Conservation (phyloP, 2,888 invertebrate species). For the Eurois occulta region DNA sequence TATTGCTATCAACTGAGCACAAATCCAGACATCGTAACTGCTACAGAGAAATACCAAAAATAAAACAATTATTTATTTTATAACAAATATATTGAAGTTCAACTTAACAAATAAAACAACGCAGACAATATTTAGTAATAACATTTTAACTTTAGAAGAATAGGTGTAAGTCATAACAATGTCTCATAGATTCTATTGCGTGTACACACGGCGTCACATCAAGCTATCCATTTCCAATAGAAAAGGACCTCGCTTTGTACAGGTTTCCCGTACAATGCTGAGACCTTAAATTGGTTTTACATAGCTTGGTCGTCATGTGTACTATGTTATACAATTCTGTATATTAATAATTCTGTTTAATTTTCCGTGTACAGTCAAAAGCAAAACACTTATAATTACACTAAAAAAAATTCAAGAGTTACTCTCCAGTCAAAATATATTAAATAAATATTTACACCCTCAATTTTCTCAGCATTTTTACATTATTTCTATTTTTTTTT, state of each 20-base stretch:
- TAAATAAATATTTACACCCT: too few species aligned
- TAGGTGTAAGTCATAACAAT: background rate
- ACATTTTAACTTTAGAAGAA: background rate
- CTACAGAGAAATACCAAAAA: slow-evolving; percentile 7
- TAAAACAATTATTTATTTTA: slow-evolving; percentile 38
- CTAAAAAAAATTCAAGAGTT: background rate
- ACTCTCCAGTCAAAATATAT: background rate
- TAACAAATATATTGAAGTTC: slow-evolving; percentile 62
- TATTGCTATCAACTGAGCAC: too few species aligned
- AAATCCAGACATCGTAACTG: too few species aligned
- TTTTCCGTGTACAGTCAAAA: background rate
- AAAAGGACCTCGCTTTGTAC: too few species aligned
- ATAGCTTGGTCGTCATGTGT: too few species aligned
- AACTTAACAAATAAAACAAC: slow-evolving; percentile 65
- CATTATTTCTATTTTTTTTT: too few species aligned
- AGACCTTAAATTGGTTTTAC: background rate
- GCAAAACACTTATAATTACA: background rate
- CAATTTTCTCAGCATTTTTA: too few species aligned
- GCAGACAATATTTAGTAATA: slow-evolving; percentile 14
- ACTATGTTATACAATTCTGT: background rate
- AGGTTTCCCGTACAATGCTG: background rate
- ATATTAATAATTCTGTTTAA: background rate
- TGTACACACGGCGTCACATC: background rate
- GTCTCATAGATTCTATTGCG: background rate
- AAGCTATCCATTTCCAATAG: too few species aligned